Evolutionary conservation across 2,888 invertebrate genomes (phyloP).

Genomic region (Phengaris alcon): DNA sequence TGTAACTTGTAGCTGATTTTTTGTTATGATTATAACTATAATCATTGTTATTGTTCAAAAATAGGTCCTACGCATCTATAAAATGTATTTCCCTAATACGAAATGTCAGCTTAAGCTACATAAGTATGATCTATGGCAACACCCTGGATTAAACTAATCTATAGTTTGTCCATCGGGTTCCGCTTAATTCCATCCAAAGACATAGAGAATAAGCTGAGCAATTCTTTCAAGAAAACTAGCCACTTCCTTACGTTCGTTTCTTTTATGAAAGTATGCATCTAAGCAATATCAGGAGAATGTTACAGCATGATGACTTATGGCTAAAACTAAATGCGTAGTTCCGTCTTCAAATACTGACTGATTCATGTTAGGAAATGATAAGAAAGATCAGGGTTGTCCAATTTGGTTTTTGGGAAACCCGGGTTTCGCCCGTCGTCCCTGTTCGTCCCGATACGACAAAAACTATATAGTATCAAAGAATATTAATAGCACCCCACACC

Average conservation of each 20-base stretch:
- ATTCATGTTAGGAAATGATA: not conserved
- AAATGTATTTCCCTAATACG: not conserved
- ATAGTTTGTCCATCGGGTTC: not conserved
- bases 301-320: too few relatives aligned
- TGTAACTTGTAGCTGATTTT: too few relatives aligned
- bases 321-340: not conserved
- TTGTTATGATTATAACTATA: too few relatives aligned
- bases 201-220: not conserved
- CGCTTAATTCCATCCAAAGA: not conserved
- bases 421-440: too few relatives aligned
- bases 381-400: not conserved
- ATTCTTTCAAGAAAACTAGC: not conserved
- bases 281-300: too few relatives aligned
- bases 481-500: too few relatives aligned
- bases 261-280: too few relatives aligned
- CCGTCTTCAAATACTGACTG: not conserved
- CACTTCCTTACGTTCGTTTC: too few relatives aligned
- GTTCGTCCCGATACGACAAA: not conserved
- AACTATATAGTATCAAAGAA: not conserved
- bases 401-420: not conserved
- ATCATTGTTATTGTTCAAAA: not conserved
- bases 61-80: not conserved
- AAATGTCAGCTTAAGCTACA: not conserved
- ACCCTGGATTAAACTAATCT: not conserved
- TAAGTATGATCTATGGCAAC: slow-evolving; percentile 8